phyloP scores from a whole-genome alignment of 2,113 vertebrate species.

The Coturnix japonica region DNA sequence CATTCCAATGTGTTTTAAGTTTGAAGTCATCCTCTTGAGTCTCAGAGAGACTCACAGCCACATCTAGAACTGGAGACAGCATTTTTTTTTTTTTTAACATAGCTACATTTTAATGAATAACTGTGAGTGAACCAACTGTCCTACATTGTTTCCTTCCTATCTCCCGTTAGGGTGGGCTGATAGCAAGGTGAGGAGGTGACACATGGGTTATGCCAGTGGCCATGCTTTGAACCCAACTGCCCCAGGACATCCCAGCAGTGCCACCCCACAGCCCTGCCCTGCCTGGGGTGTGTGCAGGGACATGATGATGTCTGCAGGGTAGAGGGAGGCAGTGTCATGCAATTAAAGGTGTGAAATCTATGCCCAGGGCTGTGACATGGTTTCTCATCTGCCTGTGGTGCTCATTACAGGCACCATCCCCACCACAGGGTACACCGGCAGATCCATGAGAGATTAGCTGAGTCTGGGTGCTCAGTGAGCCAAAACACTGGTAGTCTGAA shows the following conservation, averaged over 20 bases:
- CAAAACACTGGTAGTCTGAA: neutral
- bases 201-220: neutral
- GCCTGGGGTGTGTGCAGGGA: rapidly evolving
- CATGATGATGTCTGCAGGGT: rapidly evolving
- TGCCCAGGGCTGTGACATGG: neutral
- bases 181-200: neutral
- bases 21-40: neutral
- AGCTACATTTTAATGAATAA: neutral
- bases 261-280: neutral
- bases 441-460: neutral
- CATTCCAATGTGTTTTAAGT: neutral
- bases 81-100: neutral
- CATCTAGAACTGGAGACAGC: neutral
- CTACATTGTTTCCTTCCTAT: neutral
- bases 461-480: neutral
- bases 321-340: neutral
- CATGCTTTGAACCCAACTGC: neutral
- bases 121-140: neutral
- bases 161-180: neutral
- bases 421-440: neutral
- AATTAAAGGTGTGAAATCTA: neutral
- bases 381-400: rapidly evolving
- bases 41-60: neutral
- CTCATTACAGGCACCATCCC: neutral
- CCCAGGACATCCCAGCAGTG: neutral